Base-by-base conservation (phyloP, 2,113 vertebrate species). In the human region DNA sequence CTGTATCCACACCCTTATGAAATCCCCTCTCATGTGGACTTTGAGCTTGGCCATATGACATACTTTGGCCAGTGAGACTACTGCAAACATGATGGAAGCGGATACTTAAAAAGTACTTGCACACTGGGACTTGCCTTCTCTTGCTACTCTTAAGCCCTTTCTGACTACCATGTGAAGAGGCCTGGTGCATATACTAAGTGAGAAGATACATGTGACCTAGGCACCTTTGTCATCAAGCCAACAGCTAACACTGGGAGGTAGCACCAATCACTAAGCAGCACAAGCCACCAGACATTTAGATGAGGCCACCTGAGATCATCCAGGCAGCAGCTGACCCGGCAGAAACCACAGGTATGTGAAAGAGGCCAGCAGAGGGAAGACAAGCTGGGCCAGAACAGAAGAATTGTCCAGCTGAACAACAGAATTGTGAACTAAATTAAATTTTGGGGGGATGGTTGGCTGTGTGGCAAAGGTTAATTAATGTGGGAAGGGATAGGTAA, bases 381-480 rank as follows among this genome's bases (percentile, higher is more conserved):
- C 59, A 75, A 50, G 16, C 2, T 16, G 10, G n/a, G 48, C 17
- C 23, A 89, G 78, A 73, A 11, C 11, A 32, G 48, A 72, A 66
- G 73, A 78, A 59, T 9, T 38, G 25, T 40, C 35, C 3, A 8
- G 23, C 55, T 40, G 32, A 64, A 22, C 30, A 82, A 75, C 4
- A 90, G 35, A 59, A 78, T 18, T 68, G 11, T n/a, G 66, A 76
- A 17, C 5, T 86, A 86, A 86, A 55, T 32, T 40, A 66, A 11
- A 50, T 35, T 14, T 55, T 82, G 25, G 55, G 8, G 48, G 50
- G 23, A 35, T 70, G 52, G 38, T 68, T 52, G 75, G 14, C 76
- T 59, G 50, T 12, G 38, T n/a, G 84, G 59, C 8, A 61, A 59
- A 94, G 89, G 55, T 75, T 85, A 55, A 79, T 72, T 45, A 73